Conservation (phyloP, 2,113 vertebrate genomes). For the Gopherus flavomarginatus region DNA sequence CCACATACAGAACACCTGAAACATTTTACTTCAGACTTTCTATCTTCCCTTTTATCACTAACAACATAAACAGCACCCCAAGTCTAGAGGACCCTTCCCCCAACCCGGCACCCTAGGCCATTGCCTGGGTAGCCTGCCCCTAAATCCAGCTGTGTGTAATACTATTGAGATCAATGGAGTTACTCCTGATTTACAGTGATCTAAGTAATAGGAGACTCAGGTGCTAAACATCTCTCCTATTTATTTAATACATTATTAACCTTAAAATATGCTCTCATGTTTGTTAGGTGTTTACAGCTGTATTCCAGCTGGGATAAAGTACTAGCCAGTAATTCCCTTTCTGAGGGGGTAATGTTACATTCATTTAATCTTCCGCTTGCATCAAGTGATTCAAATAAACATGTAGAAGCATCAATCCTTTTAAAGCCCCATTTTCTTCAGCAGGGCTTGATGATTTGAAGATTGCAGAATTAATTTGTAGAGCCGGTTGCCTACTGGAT, state of each 20-base stretch:
- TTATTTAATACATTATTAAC: neutral
- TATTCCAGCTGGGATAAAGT: slow-evolving; percentile 16
- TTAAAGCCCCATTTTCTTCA: neutral
- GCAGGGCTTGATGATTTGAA: neutral
- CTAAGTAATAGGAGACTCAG: neutral
- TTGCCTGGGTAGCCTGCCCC: too few relatives aligned
- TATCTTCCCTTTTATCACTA: too few relatives aligned
- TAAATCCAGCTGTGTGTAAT: neutral
- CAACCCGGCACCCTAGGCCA: too few relatives aligned
- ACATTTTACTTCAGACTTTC: too few relatives aligned
- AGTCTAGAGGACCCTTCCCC: too few relatives aligned
- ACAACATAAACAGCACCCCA: too few relatives aligned
- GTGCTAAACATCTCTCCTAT: neutral
- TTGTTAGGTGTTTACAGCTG: slow-evolving; percentile 2
- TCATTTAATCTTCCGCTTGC: neutral
- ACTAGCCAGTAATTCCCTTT: slow-evolving; percentile 6
- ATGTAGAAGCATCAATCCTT: neutral
- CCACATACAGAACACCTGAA: too few relatives aligned
- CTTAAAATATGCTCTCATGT: neutral
- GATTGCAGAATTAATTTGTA: rapidly evolving
- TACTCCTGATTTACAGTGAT: neutral
- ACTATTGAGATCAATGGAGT: neutral
- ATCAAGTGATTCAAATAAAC: neutral
- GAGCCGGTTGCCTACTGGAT: neutral
- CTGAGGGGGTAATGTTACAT: neutral